These are phyloP conservation scores for Rhineura floridana DNA, from an alignment of 2,113 vertebrate genomes.

Conservation along the genomic window DNA sequence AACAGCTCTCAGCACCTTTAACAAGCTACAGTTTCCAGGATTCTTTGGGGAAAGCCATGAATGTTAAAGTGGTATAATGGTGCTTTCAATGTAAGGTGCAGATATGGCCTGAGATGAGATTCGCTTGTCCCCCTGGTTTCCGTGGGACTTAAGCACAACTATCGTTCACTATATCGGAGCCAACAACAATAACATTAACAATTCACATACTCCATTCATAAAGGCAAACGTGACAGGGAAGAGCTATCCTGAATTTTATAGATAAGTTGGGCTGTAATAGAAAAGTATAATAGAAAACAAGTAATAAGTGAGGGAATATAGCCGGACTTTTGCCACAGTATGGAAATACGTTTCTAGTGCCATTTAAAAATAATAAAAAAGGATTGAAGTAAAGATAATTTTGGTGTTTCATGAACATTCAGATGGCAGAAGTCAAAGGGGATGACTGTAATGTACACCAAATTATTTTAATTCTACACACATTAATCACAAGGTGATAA, in stretches of 20 bases:
- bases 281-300: background rate
- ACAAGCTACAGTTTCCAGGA: no score
- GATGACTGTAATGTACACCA: background rate
- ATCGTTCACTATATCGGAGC: background rate
- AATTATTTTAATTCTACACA: slow-evolving; percentile 12
- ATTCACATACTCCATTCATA: background rate
- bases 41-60: no score
- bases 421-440: background rate
- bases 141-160: background rate
- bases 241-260: background rate
- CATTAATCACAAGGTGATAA: background rate
- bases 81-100: no score
- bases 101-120: no score
- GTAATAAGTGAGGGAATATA: background rate
- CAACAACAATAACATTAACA: background rate
- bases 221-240: background rate
- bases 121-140: background rate
- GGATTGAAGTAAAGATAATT: background rate
- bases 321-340: background rate
- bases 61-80: no score
- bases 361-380: background rate
- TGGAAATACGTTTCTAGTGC: background rate
- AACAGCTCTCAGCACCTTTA: no score
- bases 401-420: background rate
- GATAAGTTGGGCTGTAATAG: background rate